phyloP scores from a whole-genome alignment of 2,113 vertebrate genomes.

The Cepphus grylle region DNA sequence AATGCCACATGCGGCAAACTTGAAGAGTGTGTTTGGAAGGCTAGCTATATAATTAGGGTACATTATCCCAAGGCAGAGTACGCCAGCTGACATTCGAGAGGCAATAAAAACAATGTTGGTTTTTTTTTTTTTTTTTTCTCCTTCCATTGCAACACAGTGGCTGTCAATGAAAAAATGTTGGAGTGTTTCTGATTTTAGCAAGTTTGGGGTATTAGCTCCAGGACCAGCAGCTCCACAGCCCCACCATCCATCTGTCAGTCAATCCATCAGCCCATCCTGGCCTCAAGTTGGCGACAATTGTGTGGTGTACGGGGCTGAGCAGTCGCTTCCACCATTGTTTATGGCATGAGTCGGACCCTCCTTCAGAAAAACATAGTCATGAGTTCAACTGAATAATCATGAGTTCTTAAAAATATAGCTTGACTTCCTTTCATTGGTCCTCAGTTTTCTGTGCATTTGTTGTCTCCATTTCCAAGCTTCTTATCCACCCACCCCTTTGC shows the following conservation, averaged over 20 bases:
- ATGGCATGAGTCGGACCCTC: fast-evolving
- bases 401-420: not conserved
- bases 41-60: slow-evolving; percentile 67
- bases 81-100: slow-evolving; percentile 72
- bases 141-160: not conserved
- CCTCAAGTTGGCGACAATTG: not conserved
- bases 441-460: not conserved
- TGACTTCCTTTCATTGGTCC: not conserved
- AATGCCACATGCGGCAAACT: slow-evolving; percentile 63
- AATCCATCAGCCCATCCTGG: not conserved
- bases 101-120: slow-evolving; percentile 57
- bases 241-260: not conserved
- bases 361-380: not conserved
- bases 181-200: not conserved
- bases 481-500: not conserved
- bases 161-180: not conserved
- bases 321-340: not conserved
- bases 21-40: slow-evolving; percentile 68
- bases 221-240: not conserved
- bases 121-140: not conserved
- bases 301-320: fast-evolving
- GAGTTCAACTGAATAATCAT: not conserved
- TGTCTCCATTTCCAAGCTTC: not conserved
- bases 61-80: slow-evolving; percentile 60
- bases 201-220: not conserved